These are phyloP conservation scores for Eurytoma californica DNA, from an alignment of 2,888 invertebrate species.

Conservation along the genomic window DNA sequence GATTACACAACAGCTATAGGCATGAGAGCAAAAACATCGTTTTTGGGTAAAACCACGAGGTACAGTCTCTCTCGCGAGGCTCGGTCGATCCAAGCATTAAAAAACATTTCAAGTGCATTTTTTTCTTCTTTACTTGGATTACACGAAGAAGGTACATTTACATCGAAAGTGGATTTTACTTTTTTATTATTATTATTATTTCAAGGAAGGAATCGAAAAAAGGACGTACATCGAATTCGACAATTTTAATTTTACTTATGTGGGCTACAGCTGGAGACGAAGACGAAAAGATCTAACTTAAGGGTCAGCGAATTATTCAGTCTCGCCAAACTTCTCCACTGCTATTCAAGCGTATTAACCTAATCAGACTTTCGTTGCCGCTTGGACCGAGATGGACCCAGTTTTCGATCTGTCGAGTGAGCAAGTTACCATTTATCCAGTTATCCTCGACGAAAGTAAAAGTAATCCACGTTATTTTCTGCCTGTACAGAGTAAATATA, in stretches of 20 bases:
- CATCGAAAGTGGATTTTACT: conserved; percentile 19
- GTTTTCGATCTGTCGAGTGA: too few species aligned
- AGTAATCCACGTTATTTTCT: too few species aligned
- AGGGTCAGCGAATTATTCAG: conserved; percentile 4
- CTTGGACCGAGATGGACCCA: neutral
- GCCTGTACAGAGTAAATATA: too few species aligned
- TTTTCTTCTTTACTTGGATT: neutral
- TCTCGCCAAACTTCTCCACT: neutral
- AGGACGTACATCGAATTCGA: too few species aligned
- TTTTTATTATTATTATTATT: neutral
- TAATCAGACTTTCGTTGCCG: conserved; percentile 60
- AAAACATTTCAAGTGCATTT: neutral
- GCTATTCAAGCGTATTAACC: conserved; percentile 52
- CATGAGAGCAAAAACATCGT: too few species aligned
- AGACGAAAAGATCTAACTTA: conserved; percentile 12
- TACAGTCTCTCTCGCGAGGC: too few species aligned
- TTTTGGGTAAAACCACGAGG: too few species aligned
- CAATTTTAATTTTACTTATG: neutral
- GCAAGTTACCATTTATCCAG: too few species aligned
- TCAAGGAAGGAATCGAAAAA: too few species aligned
- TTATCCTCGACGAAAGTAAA: too few species aligned
- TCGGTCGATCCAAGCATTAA: too few species aligned
- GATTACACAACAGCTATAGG: too few species aligned
- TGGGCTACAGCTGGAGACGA: neutral
- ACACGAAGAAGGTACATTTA: conserved; percentile 40